These are phyloP conservation scores for Campylomormyrus numenius DNA, from an alignment of 2,113 vertebrate genomes.

Conservation along the genomic window DNA sequence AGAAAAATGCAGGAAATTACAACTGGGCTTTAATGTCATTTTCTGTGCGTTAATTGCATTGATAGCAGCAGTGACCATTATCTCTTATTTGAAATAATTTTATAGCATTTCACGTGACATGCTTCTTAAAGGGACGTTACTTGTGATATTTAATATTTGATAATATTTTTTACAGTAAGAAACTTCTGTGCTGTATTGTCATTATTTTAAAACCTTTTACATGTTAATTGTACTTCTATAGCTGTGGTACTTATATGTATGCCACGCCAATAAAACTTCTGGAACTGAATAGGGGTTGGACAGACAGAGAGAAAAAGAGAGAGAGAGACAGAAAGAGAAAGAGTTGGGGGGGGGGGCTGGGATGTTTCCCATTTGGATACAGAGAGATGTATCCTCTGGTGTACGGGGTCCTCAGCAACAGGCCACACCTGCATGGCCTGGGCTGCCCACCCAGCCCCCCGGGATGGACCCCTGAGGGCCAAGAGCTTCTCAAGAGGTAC, in stretches of 20 bases:
- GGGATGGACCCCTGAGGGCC: slow-evolving; percentile 33
- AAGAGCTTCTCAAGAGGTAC: slow-evolving; percentile 37
- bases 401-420: slow-evolving; percentile 42
- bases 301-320: not conserved
- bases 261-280: not conserved
- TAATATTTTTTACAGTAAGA: not conserved
- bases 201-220: not conserved
- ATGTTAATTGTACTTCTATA: not conserved
- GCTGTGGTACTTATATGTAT: not conserved
- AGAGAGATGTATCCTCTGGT: slow-evolving; percentile 23
- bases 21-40: not conserved
- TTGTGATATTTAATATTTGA: not conserved
- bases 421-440: slow-evolving; percentile 23
- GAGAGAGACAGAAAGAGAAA: not conserved
- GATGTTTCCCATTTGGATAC: not conserved
- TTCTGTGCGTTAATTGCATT: not conserved
- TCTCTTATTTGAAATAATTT: not conserved
- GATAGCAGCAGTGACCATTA: not conserved
- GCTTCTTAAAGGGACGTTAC: not conserved
- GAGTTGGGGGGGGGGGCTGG: not conserved
- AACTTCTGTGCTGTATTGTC: not conserved
- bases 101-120: not conserved
- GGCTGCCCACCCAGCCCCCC: slow-evolving; percentile 33
- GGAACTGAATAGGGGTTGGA: not conserved
- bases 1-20: not conserved